Conservation (phyloP, 1,140 invertebrate genomes). For the Scaptomyza graminum region DNA sequence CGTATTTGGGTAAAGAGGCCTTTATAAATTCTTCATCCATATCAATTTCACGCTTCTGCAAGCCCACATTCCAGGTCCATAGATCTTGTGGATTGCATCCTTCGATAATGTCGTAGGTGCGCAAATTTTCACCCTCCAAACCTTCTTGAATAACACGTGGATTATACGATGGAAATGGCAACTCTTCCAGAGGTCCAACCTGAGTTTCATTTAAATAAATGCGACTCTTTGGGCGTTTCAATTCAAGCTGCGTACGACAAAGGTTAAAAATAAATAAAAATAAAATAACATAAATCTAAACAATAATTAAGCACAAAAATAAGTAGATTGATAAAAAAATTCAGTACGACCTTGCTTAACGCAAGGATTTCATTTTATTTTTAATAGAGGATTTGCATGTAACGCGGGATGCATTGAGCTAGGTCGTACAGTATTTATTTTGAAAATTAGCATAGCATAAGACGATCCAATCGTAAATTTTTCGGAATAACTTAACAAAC, state of each 20-base stretch:
- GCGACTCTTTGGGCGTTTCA: conserved; percentile 78
- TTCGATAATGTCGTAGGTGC: conserved; percentile 70
- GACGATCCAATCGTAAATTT: no score
- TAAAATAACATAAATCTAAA: no score
- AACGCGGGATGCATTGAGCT: no score
- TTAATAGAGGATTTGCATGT: no score
- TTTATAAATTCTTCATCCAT: conserved; percentile 63
- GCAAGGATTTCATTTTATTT: no score
- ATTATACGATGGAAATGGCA: conserved; percentile 70
- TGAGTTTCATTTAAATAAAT: conserved; percentile 74
- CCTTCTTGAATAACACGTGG: conserved; percentile 69
- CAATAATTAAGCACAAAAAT: no score
- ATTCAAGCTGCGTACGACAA: conserved; percentile 53
- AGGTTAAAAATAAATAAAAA: not conserved
- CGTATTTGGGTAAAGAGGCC: conserved; percentile 65
- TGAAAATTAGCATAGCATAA: no score
- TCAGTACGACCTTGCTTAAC: no score
- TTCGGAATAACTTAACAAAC: no score
- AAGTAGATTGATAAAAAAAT: no score
- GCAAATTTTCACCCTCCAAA: conserved; percentile 65
- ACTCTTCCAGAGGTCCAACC: conserved; percentile 67
- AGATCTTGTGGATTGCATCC: conserved; percentile 65
- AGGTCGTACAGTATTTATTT: no score
- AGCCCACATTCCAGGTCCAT: conserved; percentile 76
- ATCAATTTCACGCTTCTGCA: conserved; percentile 64